Conservation (phyloP, 2,888 invertebrate genomes). For the Geotrupes spiniger region DNA sequence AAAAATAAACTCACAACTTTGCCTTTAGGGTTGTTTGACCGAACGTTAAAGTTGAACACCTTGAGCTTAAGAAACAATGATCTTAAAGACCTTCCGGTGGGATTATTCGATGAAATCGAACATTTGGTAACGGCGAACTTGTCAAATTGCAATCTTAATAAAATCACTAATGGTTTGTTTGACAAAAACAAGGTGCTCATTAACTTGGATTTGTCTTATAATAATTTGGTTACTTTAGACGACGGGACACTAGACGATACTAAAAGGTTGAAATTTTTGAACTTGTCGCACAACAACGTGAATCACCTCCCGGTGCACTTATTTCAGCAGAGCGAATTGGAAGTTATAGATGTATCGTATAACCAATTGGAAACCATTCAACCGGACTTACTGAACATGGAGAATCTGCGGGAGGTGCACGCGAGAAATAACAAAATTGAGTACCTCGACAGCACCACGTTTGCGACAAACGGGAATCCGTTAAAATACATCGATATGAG, state of each 20-base stretch:
- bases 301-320: slow-evolving; percentile 22
- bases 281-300: slow-evolving; percentile 28
- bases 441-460: slow-evolving; percentile 26
- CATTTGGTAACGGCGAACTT: slow-evolving; percentile 21
- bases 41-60: slow-evolving; percentile 20
- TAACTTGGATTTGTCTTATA: slow-evolving; percentile 27
- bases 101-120: slow-evolving; percentile 16
- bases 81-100: slow-evolving; percentile 11
- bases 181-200: slow-evolving; percentile 24
- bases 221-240: slow-evolving; percentile 22
- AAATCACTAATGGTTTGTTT: slow-evolving; percentile 23
- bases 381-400: slow-evolving; percentile 26
- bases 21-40: slow-evolving; percentile 26
- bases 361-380: slow-evolving; percentile 27
- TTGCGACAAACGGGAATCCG: slow-evolving; percentile 22
- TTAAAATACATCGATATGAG: slow-evolving; percentile 28
- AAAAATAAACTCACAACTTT: slow-evolving; percentile 22
- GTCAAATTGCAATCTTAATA: slow-evolving; percentile 19
- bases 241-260: slow-evolving; percentile 23
- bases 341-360: slow-evolving; percentile 29
- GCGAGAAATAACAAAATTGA: slow-evolving; percentile 28
- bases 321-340: slow-evolving; percentile 26
- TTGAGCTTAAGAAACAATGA: slow-evolving; percentile 23
- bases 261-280: slow-evolving; percentile 24
- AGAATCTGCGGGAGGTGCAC: slow-evolving; percentile 24